Evolutionary conservation across 2,113 vertebrate genomes (phyloP).

Genomic region (Mustela lutreola): DNA sequence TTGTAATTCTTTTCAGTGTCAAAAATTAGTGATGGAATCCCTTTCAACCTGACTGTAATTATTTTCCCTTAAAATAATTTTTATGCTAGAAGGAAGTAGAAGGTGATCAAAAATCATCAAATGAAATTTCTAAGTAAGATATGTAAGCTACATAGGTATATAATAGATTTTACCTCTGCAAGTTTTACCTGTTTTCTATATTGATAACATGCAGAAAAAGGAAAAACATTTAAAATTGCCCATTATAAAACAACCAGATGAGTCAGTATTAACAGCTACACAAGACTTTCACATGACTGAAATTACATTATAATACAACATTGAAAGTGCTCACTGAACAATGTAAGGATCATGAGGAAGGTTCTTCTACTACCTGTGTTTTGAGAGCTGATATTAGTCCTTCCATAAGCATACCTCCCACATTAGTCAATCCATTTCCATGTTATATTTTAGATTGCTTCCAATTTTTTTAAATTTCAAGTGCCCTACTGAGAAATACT

Average conservation of each 20-base stretch:
- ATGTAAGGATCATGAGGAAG: accelerated
- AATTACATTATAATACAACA: too few species aligned
- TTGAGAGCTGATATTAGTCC: accelerated
- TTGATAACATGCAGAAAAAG: background rate
- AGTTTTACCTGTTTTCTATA: background rate
- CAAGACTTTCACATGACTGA: background rate
- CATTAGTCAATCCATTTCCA: background rate
- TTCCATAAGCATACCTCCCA: accelerated
- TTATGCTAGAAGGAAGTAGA: background rate
- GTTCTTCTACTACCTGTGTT: accelerated
- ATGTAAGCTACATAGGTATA: background rate
- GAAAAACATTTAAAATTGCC: background rate
- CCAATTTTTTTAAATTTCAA: background rate
- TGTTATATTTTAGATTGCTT: background rate
- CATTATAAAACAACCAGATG: background rate
- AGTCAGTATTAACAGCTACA: too few species aligned
- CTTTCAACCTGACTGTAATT: background rate
- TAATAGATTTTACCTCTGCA: background rate
- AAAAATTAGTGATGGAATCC: background rate
- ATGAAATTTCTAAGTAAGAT: background rate
- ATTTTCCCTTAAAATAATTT: background rate
- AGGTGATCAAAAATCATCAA: background rate
- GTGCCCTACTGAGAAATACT: background rate
- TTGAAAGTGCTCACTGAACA: background rate
- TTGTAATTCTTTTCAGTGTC: background rate